Evolutionary conservation across 2,113 vertebrate species (phyloP), one percentile per base, ranked within the genome.

Genomic region (Andinoacara biseriatus): DNA sequence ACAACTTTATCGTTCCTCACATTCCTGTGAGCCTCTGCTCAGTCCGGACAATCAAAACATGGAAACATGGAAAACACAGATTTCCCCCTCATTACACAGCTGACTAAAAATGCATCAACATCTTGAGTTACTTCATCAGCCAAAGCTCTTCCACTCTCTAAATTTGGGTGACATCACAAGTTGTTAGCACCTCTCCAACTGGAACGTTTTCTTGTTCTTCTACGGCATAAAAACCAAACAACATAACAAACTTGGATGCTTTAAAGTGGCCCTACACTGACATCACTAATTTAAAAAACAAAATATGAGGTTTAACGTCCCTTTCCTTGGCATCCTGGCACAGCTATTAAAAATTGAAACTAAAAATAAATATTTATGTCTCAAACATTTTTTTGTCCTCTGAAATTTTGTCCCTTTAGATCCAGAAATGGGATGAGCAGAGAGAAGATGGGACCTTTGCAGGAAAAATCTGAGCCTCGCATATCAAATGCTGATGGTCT

Each of bases 381-480:
- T 72, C 46, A 72, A 54, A 54, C 4, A 2, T 8, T 52, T 33
- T 33, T 72, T 1, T n/a, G 3, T 26, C n/a, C 46, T 72, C 67
- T 54, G 20, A 14, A 72, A 14, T 0, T 14, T 13, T 59, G 2
- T 81, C 56, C 14, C 18, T 74, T 60, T 40, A 93, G 97, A 11
- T 97, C 43, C 89, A 95, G 5, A 76, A 93, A 82, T 97, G 97
- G 97, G 96, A 97, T 1, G 94, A 96, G 1, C 95, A 95, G 82
- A 91, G 91, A 63, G 96, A 88, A 3, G 95, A 96, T 1, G 97
- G 96, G 24, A 96, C 72, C 0, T 97, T 97, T 76, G 93, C 96
- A 5, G 97, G 97, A 54, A 97, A 97, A 92, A 96, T 97, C 91
- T 97, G 88, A 96, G 56, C 7, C 35, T 69, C 18, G 38, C 59